Conservation (phyloP, 2,888 invertebrate genomes). For the Nemotelus nigrinus region DNA sequence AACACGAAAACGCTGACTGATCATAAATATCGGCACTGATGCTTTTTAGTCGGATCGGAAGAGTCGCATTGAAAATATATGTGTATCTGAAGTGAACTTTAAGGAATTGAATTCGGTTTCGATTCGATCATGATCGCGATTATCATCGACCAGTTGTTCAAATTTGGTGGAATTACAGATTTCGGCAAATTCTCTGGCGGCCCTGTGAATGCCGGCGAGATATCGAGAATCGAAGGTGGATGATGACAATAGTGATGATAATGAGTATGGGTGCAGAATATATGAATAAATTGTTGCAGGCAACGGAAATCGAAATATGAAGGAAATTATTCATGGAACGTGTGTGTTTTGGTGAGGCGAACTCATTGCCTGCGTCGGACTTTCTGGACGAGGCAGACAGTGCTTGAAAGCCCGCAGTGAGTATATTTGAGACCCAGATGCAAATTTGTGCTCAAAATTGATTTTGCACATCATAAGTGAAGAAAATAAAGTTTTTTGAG, state of each 20-base stretch:
- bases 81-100: conserved; percentile 13
- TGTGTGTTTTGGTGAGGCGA: background rate
- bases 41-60: conserved; percentile 24
- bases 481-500: no score
- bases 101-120: conserved; percentile 38
- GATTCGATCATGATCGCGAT: conserved; percentile 38
- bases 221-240: conserved; percentile 20
- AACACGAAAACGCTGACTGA: conserved; percentile 50
- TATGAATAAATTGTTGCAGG: conserved; percentile 47
- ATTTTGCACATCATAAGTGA: no score
- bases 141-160: conserved; percentile 48
- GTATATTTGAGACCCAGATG: no score
- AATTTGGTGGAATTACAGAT: conserved; percentile 31
- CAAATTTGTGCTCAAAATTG: no score
- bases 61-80: conserved; percentile 38
- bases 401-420: background rate
- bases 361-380: background rate
- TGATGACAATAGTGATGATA: conserved; percentile 45
- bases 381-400: background rate
- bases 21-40: conserved; percentile 49
- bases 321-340: conserved; percentile 28
- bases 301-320: conserved; percentile 27
- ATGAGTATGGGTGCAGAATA: conserved; percentile 47
- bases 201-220: background rate
- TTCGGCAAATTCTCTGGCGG: conserved; percentile 30